Evolutionary conservation across 2,888 invertebrate genomes (phyloP).

Genomic region (Tetheella fluctuosa): DNA sequence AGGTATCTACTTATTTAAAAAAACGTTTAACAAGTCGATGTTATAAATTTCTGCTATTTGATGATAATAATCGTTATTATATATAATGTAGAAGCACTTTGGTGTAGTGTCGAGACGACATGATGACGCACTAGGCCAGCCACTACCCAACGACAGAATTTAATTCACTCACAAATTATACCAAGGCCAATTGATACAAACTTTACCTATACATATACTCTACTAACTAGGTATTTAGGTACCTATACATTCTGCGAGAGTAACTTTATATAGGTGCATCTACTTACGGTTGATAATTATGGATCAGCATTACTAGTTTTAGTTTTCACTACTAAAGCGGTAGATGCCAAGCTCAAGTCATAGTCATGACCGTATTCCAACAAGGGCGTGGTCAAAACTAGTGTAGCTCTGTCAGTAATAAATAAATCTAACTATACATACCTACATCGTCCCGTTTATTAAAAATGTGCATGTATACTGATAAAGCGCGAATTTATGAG

Average conservation of each 20-base stretch:
- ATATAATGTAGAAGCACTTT: conserved; percentile 22
- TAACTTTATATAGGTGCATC: no score
- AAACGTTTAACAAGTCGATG: conserved; percentile 34
- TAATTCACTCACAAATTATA: conserved; percentile 48
- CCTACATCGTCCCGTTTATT: background rate
- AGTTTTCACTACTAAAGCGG: conserved; percentile 31
- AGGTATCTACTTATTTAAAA: background rate
- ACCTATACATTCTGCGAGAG: background rate
- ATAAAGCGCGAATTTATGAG: conserved; percentile 7
- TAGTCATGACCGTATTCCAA: conserved; percentile 35
- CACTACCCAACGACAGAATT: conserved; percentile 38
- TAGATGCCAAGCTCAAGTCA: conserved; percentile 25
- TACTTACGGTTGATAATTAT: background rate
- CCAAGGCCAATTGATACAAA: conserved; percentile 40
- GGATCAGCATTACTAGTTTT: background rate
- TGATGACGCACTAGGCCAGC: conserved; percentile 37
- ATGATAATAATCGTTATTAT: conserved; percentile 42
- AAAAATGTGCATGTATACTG: background rate
- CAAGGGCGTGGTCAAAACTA: conserved; percentile 28
- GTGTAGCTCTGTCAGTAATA: conserved; percentile 12
- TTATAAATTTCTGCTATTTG: conserved; percentile 39
- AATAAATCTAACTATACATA: conserved; percentile 16
- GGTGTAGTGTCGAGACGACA: conserved; percentile 25
- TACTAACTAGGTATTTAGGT: background rate
- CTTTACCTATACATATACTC: conserved; percentile 12